Percentiles rank a stretch among this genome's conserved stretches.
Evolutionary conservation across 2,888 invertebrate genomes (phyloP).

Genomic region (Drosophila lutescens): DNA sequence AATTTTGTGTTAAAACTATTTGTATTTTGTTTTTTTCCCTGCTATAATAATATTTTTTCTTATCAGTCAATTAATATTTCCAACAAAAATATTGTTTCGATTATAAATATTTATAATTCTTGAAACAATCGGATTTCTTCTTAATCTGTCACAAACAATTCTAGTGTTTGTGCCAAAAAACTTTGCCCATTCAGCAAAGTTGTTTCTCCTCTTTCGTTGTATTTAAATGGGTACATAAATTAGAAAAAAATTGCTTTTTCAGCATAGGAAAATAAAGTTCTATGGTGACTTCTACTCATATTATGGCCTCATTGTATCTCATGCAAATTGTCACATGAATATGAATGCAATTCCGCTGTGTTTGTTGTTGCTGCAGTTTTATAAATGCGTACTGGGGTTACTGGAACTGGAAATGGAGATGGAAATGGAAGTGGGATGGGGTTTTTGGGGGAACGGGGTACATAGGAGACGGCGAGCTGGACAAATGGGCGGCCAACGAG

Average conservation of each 20-base stretch:
- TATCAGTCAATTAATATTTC: not conserved
- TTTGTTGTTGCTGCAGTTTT: constrained; percentile 22
- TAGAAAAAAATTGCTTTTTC: constrained; percentile 40
- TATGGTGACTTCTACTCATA: constrained; percentile 36
- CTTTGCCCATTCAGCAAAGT: constrained; percentile 30
- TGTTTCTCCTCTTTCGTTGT: constrained; percentile 28
- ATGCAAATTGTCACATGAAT: constrained; percentile 59
- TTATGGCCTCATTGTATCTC: constrained; percentile 49
- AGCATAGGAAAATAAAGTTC: constrained; percentile 24
- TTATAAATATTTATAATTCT: not conserved
- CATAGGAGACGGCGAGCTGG: constrained; percentile 42
- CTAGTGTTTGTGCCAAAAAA: constrained; percentile 27
- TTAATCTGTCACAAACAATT: constrained; percentile 11
- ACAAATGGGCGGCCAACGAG: constrained; percentile 68
- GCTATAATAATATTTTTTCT: not conserved
- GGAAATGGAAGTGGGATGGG: constrained; percentile 18
- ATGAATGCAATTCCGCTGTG: constrained; percentile 46
- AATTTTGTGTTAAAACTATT: too few relatives aligned
- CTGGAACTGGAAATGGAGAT: constrained; percentile 20
- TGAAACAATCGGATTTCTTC: constrained; percentile 7
- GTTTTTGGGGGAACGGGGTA: not conserved
- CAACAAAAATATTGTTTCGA: not conserved
- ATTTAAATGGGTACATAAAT: constrained; percentile 58
- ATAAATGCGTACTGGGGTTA: constrained; percentile 38
- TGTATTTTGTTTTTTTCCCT: too few relatives aligned